Evolutionary conservation across 1,140 invertebrate genomes (phyloP).

Genomic region (Anthonomus grandis): DNA sequence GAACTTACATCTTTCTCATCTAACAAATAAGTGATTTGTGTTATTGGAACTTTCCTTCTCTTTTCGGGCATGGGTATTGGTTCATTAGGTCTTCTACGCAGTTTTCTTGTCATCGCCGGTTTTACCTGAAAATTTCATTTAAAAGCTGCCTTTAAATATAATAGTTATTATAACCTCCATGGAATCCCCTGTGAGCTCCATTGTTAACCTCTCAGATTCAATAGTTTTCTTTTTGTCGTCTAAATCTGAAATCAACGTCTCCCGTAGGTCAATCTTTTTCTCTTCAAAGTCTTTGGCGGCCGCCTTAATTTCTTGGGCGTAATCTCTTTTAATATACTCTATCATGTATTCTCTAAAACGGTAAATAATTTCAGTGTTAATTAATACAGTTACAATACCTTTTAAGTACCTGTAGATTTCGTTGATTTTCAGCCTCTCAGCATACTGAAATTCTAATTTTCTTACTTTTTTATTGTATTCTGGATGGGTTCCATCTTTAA

Average conservation of each 20-base stretch:
- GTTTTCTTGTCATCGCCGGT: conserved; percentile 61
- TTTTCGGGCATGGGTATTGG: conserved; percentile 84
- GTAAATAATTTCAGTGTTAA: background rate
- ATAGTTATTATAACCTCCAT: conserved; percentile 61
- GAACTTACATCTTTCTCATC: conserved; percentile 75
- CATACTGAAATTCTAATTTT: conserved; percentile 76
- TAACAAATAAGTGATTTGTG: conserved; percentile 79
- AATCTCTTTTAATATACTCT: conserved; percentile 85
- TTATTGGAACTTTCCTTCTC: conserved; percentile 74
- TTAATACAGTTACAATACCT: background rate
- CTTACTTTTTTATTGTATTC: conserved; percentile 82
- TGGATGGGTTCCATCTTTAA: conserved; percentile 81
- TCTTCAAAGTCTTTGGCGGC: conserved; percentile 92
- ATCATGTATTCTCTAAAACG: conserved; percentile 71
- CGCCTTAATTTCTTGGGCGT: conserved; percentile 80
- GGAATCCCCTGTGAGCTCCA: conserved; percentile 83
- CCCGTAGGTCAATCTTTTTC: conserved; percentile 88
- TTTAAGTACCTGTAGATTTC: conserved; percentile 60
- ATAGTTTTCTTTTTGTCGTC: conserved; percentile 89
- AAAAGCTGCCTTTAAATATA: background rate
- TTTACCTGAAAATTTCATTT: conserved; percentile 31
- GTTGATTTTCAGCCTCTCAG: conserved; percentile 77
- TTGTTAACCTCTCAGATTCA: conserved; percentile 77
- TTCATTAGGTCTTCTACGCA: conserved; percentile 88
- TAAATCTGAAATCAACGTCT: conserved; percentile 85